Conservation (phyloP, 2,797 vertebrate species). For the Sphenodon punctatus region DNA sequence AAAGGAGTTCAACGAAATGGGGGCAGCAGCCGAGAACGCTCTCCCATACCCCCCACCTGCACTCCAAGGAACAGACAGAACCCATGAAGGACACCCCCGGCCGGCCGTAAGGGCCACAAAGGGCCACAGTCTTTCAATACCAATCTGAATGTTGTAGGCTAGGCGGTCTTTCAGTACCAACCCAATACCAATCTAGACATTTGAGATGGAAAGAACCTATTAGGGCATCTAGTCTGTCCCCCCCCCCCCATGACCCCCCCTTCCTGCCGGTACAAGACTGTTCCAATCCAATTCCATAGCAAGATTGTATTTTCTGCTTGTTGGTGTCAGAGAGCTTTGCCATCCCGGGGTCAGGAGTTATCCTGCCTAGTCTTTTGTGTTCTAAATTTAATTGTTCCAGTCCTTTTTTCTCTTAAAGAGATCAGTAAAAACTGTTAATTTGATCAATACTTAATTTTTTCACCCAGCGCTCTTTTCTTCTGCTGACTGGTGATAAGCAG, state of each 20-base stretch:
- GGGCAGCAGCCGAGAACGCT: too few species aligned
- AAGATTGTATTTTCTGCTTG: slow-evolving; percentile 76
- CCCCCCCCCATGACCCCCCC: neutral
- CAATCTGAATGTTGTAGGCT: too few species aligned
- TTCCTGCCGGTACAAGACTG: slow-evolving; percentile 12
- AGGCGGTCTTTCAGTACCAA: too few species aligned
- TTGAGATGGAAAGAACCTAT: slow-evolving; percentile 34
- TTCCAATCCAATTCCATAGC: slow-evolving; percentile 69
- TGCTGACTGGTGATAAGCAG: slow-evolving; percentile 96
- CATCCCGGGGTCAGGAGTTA: slow-evolving; percentile 82
- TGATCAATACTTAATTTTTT: slow-evolving; percentile 99
- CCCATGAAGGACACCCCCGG: too few species aligned
- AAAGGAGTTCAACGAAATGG: too few species aligned
- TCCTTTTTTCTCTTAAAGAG: slow-evolving; percentile 86
- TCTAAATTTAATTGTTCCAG: slow-evolving; percentile 91
- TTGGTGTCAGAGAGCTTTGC: slow-evolving; percentile 76
- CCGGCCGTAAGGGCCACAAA: too few species aligned
- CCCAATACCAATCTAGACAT: slow-evolving; percentile 24
- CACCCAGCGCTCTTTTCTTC: slow-evolving; percentile 89
- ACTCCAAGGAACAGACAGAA: too few species aligned
- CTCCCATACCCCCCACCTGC: too few species aligned
- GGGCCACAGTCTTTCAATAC: too few species aligned
- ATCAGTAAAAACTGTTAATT: slow-evolving; percentile 98
- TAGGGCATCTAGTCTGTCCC: slow-evolving; percentile 16
- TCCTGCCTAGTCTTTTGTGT: slow-evolving; percentile 85